Conservation (phyloP, 2,888 invertebrate genomes). For the Cosmia pyralina region DNA sequence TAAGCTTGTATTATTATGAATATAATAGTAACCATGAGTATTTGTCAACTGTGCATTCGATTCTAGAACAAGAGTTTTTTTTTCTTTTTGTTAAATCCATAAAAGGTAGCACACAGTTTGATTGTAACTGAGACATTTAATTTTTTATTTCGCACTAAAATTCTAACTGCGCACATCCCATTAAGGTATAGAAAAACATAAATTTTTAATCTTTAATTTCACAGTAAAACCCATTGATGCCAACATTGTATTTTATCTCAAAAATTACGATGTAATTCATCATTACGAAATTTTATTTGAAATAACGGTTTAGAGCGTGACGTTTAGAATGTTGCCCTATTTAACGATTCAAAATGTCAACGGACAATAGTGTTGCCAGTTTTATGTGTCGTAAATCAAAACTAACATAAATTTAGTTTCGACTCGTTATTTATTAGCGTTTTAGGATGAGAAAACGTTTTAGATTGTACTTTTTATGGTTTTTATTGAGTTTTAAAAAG, state of each 20-base stretch:
- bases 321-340: slow-evolving; percentile 84
- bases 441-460: slow-evolving; percentile 79
- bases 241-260: slow-evolving; percentile 68
- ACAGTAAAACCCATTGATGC: slow-evolving; percentile 61
- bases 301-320: slow-evolving; percentile 84
- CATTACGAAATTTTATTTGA: slow-evolving; percentile 78
- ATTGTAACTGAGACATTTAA: slow-evolving; percentile 36
- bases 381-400: slow-evolving; percentile 86
- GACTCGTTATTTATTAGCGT: slow-evolving; percentile 69
- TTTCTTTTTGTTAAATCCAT: neutral
- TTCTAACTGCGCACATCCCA: slow-evolving; percentile 50
- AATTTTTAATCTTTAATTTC: slow-evolving; percentile 64
- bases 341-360: slow-evolving; percentile 84
- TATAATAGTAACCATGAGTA: too few species aligned
- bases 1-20: too few species aligned
- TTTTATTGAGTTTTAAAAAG: slow-evolving; percentile 55
- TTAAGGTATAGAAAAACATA: slow-evolving; percentile 48
- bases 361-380: slow-evolving; percentile 83
- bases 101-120: slow-evolving; percentile 13
- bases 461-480: slow-evolving; percentile 54
- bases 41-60: neutral
- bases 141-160: slow-evolving; percentile 58
- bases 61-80: neutral
- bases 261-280: slow-evolving; percentile 71
- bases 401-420: slow-evolving; percentile 79